phyloP scores from a whole-genome alignment of 2,888 invertebrate species.

The Eristalinus sepulchralis region DNA sequence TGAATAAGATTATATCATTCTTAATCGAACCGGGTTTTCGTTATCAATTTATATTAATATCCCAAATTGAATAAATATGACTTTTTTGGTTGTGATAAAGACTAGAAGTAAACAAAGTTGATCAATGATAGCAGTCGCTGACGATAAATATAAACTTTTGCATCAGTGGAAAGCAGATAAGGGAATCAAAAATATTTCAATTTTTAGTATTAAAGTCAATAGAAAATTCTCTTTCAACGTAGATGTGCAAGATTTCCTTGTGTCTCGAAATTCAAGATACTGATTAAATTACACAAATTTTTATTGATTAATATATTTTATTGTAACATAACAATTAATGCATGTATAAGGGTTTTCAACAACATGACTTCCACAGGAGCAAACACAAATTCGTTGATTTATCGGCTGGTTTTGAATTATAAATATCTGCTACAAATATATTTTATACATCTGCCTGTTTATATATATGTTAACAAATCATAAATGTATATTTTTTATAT shows the following conservation, averaged over 20 bases:
- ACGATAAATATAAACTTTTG: not conserved
- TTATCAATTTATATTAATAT: not conserved
- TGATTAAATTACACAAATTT: too few relatives aligned
- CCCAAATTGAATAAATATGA: too few relatives aligned
- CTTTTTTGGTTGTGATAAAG: too few relatives aligned
- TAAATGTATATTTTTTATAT: not conserved
- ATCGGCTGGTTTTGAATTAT: not conserved
- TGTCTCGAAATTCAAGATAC: too few relatives aligned
- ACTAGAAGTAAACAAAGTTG: too few relatives aligned
- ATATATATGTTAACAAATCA: not conserved
- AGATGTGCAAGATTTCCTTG: too few relatives aligned
- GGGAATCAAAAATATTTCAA: not conserved
- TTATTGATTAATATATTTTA: not conserved
- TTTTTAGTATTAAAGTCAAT: too few relatives aligned
- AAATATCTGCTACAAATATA: slow-evolving; percentile 5
- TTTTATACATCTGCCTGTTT: not conserved
- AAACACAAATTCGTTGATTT: slow-evolving; percentile 19
- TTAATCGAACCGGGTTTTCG: not conserved
- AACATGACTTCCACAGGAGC: slow-evolving; percentile 27
- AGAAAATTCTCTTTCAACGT: too few relatives aligned
- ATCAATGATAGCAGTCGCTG: not conserved
- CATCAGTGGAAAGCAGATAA: not conserved
- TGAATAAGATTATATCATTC: not conserved
- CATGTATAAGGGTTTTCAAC: slow-evolving; percentile 6
- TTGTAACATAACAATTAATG: not conserved